Base-by-base conservation (phyloP, 2,888 invertebrate species). In the Steinernema hermaphroditum region DNA sequence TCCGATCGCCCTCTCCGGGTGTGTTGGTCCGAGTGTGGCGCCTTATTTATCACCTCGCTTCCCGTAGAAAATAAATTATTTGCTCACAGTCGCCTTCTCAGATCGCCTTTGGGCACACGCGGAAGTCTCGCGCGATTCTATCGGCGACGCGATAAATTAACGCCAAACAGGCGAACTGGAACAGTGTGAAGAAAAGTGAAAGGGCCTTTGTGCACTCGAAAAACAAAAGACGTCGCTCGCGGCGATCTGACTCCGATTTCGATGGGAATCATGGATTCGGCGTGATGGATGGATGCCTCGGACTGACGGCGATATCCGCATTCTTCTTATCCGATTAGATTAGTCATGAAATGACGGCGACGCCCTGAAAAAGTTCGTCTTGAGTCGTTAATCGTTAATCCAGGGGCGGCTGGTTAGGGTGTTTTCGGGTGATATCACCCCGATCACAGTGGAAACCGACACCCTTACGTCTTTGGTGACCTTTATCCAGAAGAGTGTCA, bases 291-390 rank as follows among this genome's bases (percentile, higher is more conserved):
- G 54, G 27, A 24, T 54, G 22, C n/a, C 14, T 27, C 70, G 71
- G 9, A 54, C 34, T 32, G 74, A 43, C 24, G 72, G 54, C 54
- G 46, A 71, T 68, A n/a, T 62, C 68, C 27, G 68, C 27, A 32
- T 62, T 62, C 29, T 57, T 71, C 41, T 62, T 54, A 54, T 54
- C 54, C 54, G 54, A 54, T 54, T 54, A 54, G 54, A 54, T 54
- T 54, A 54, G 54, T 54, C 19, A 54, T 24, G 54, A 54, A 54
- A 54, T 54, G 54, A 54, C 54, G 54, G 19, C 54, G 19, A 27
- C 54, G 54, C 27, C 9, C 19, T n/a, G 46, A 46, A 46, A 46
- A 46, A 46, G 46, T 46, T 46, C 46, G 46, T n/a, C 2, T 46
- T 46, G 46, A 16, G 27, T 54, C 54, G 54, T 54, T 54, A 54